Evolutionary conservation across 1,140 invertebrate species (phyloP), one percentile per base, ranked within the genome.

Genomic region (Musca vetustissima): DNA sequence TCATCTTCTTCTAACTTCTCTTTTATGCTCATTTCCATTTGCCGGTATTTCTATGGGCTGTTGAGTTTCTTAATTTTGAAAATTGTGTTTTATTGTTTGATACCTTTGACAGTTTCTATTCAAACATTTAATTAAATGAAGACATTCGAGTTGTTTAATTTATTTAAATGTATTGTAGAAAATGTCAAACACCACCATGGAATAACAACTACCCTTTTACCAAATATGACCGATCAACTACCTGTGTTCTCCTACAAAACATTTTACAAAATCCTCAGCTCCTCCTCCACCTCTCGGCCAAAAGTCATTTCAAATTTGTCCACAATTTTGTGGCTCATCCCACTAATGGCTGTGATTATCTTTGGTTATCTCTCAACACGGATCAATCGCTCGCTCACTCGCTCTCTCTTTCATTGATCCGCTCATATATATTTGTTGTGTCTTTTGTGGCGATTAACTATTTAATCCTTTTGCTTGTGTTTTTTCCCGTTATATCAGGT

Each of bases 321-420:
- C 36, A 43, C 53, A 57, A 28, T 57, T 57, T 43, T 61, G 28
- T 61, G 57, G 57, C 57, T 61, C 57, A 61, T 61, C 57, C 57
- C 32, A 61, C 57, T 61, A 61, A 61, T 61, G 57, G 57, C 57
- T 61, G 57, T 61, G 57, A 61, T 61, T 61, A 61, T 61, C 57
- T 61, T 25, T 36, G 57, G 57, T 61, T 61, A 61, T 61, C 57
- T 61, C 36, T 61, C 15, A 2, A 55, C 50, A 25, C 9, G 14
- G 25, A 25, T n/a, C n/a, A n/a, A n/a, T n/a, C n/a, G n/a, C n/a
- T n/a, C n/a, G n/a, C n/a, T n/a, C n/a, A n/a, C n/a, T 25, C 53
- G 25, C 21, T 59, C 32, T 57, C 1, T 52, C 28, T 3, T 4
- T 32, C 9, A 43, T 1, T 13, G 36, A 43, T 43, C 36, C 36